These are phyloP conservation scores for Ctenosaura bakeri DNA, from an alignment of 2,797 vertebrate species.

Conservation along the genomic window DNA sequence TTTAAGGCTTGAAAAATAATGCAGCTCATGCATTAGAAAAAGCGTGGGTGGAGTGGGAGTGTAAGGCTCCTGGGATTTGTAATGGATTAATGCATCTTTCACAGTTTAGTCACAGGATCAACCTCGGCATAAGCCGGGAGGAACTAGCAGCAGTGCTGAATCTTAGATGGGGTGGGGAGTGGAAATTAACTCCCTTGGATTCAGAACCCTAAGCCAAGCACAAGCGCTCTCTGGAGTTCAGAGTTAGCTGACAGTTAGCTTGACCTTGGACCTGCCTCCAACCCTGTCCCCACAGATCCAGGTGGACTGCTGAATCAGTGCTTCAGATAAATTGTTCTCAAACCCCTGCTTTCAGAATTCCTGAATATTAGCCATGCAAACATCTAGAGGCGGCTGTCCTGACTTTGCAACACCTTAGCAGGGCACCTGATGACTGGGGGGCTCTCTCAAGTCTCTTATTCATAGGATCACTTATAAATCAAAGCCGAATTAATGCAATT, in stretches of 20 bases:
- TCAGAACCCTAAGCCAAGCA: not conserved
- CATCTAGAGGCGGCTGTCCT: not conserved
- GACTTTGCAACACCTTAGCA: too few relatives aligned
- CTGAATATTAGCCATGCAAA: not conserved
- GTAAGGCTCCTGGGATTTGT: constrained; percentile 25
- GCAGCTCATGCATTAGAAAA: constrained; percentile 55
- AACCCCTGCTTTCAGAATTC: not conserved
- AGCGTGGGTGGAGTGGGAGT: constrained; percentile 45
- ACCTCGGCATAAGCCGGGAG: constrained; percentile 12
- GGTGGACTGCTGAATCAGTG: not conserved
- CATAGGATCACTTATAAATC: too few relatives aligned
- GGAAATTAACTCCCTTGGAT: not conserved
- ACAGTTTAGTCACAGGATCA: constrained; percentile 48
- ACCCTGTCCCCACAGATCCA: not conserved
- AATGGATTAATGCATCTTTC: constrained; percentile 52
- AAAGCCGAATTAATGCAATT: too few relatives aligned
- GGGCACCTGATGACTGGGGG: too few relatives aligned
- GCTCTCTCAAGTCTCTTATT: too few relatives aligned
- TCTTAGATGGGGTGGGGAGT: not conserved
- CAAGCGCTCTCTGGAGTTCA: not conserved
- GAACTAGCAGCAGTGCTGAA: constrained; percentile 7
- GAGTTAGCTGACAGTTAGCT: too few relatives aligned
- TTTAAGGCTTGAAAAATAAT: constrained; percentile 52
- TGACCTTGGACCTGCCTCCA: too few relatives aligned
- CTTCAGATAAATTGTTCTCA: not conserved